These are phyloP conservation scores for Strigamia transsilvanica DNA, from an alignment of 2,888 invertebrate species.

Conservation along the genomic window DNA sequence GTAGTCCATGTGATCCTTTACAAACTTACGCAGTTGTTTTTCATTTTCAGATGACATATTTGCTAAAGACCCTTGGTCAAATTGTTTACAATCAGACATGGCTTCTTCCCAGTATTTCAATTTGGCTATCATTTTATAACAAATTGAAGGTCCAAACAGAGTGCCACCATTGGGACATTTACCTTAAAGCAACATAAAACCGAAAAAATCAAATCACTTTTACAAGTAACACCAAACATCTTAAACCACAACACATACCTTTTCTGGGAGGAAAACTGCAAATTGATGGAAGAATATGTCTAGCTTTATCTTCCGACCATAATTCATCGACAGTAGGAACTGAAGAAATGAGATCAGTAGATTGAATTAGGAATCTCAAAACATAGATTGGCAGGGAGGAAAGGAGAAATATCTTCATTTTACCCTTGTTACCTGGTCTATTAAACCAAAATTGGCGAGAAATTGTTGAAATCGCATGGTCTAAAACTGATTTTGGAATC, in stretches of 20 bases:
- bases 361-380: too few species aligned
- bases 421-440: neutral
- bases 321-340: too few species aligned
- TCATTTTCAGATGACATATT: neutral
- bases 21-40: too few species aligned
- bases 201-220: neutral
- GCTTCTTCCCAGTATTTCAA: constrained; percentile 16
- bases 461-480: neutral
- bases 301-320: too few species aligned
- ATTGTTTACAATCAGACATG: neutral
- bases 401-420: too few species aligned
- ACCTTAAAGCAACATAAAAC: neutral
- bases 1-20: too few species aligned
- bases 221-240: neutral
- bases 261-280: neutral
- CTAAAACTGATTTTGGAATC: neutral
- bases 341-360: too few species aligned
- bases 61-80: neutral
- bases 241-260: neutral
- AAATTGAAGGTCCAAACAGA: neutral
- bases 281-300: neutral
- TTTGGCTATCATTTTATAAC: neutral
- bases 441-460: neutral
- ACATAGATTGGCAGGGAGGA: too few species aligned
- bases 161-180: neutral